phyloP scores from a whole-genome alignment of 2,797 vertebrate genomes.

The Falco naumanni region DNA sequence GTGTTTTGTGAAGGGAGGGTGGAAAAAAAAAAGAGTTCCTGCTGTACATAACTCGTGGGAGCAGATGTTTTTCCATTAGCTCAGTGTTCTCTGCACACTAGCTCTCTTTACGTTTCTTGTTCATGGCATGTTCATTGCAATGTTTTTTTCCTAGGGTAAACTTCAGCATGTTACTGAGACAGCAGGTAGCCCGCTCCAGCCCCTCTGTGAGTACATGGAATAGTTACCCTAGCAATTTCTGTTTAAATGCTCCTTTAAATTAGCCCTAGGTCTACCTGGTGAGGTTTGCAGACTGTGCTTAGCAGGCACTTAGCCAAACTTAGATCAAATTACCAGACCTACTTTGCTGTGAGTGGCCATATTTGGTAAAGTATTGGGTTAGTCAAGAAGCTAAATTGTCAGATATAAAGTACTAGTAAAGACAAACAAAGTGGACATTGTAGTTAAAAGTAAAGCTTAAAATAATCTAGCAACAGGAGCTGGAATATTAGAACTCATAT shows the following conservation, averaged over 20 bases:
- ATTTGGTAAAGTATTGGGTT: slow-evolving; percentile 83
- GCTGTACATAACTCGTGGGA: slow-evolving; percentile 64
- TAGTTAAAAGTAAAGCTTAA: slow-evolving; percentile 53
- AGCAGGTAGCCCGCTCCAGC: neutral
- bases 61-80: slow-evolving; percentile 80
- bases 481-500: slow-evolving; percentile 20
- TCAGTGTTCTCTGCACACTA: slow-evolving; percentile 52
- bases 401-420: slow-evolving; percentile 46
- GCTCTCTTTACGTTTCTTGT: slow-evolving; percentile 5
- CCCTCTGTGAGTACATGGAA: neutral
- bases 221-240: neutral
- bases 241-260: neutral
- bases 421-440: slow-evolving; percentile 54
- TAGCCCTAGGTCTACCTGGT: slow-evolving; percentile 58
- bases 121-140: neutral
- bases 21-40: slow-evolving; percentile 29
- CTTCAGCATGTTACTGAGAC: neutral
- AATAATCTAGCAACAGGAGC: slow-evolving; percentile 45
- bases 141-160: slow-evolving; percentile 3
- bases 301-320: slow-evolving; percentile 50
- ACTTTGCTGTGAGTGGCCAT: slow-evolving; percentile 80
- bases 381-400: slow-evolving; percentile 55
- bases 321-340: slow-evolving; percentile 72
- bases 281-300: slow-evolving; percentile 12
- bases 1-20: neutral